phyloP scores from a whole-genome alignment of 2,888 invertebrate species.

The Monopis laevigella region DNA sequence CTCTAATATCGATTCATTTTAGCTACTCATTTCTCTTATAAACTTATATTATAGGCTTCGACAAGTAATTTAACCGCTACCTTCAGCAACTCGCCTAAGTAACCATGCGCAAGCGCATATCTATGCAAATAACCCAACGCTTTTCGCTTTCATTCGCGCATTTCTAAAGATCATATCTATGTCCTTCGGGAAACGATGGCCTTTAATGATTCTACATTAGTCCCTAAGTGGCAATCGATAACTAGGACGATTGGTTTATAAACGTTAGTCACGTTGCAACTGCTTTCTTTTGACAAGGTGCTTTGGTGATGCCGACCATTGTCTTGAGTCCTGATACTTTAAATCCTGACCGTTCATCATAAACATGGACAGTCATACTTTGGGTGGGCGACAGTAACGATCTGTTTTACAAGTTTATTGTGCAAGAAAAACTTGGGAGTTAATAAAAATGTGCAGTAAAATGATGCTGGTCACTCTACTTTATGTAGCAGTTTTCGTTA shows the following conservation, averaged over 20 bases:
- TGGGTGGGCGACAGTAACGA: constrained; percentile 28
- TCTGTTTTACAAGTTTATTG: background rate
- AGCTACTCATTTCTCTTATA: too few relatives aligned
- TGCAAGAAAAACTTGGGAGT: background rate
- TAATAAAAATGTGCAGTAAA: constrained; percentile 50
- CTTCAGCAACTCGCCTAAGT: too few relatives aligned
- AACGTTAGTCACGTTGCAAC: constrained; percentile 52
- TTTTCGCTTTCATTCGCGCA: constrained; percentile 42
- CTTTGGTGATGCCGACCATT: constrained; percentile 55
- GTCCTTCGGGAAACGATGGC: constrained; percentile 33
- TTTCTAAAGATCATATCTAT: background rate
- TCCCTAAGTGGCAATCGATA: constrained; percentile 41
- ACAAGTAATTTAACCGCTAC: too few relatives aligned
- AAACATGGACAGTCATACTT: constrained; percentile 47
- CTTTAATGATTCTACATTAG: constrained; percentile 52
- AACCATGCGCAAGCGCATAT: too few relatives aligned
- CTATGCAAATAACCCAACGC: too few relatives aligned
- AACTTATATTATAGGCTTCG: too few relatives aligned
- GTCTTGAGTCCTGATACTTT: constrained; percentile 54
- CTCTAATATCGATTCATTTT: too few relatives aligned
- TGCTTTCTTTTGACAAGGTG: constrained; percentile 53
- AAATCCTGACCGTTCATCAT: constrained; percentile 52
- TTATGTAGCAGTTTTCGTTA: constrained; percentile 41
- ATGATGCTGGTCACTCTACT: constrained; percentile 39
- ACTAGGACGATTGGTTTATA: constrained; percentile 53